These are phyloP conservation scores for Lamellibrachia satsuma DNA, from an alignment of 2,888 invertebrate genomes.

Conservation along the genomic window DNA sequence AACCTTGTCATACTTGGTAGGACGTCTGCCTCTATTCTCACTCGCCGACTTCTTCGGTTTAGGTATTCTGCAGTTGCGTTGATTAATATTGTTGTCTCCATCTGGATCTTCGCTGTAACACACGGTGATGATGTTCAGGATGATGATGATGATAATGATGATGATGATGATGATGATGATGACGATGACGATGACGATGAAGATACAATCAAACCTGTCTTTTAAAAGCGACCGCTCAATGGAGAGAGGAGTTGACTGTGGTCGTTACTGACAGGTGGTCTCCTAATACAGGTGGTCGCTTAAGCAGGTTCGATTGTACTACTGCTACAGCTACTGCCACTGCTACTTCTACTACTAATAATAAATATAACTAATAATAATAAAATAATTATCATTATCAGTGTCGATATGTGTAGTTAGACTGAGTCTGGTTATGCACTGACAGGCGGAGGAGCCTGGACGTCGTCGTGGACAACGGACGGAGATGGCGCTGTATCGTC, in stretches of 20 bases:
- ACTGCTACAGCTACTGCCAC: no score
- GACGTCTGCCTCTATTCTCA: not conserved
- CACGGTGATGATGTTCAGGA: not conserved
- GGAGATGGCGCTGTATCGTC: slow-evolving; percentile 7
- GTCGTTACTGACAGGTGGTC: no score
- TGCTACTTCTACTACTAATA: no score
- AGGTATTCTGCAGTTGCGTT: not conserved
- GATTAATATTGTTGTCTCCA: not conserved
- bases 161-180: slow-evolving; percentile 1
- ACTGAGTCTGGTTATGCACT: not conserved
- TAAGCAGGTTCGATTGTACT: no score
- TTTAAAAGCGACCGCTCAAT: no score
- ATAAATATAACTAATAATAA: no score
- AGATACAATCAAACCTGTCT: no score
- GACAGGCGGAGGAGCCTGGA: slow-evolving; percentile 37
- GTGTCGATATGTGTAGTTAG: not conserved
- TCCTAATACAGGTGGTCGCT: no score
- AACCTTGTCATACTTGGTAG: slow-evolving; percentile 35
- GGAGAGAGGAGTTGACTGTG: no score
- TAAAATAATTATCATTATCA: not conserved
- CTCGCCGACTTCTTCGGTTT: no score
- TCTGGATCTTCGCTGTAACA: not conserved
- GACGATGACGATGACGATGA: no score
- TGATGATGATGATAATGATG: not conserved
- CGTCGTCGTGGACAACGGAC: slow-evolving; percentile 30